Evolutionary conservation across 2,113 vertebrate genomes (phyloP).

Genomic region (Dendropsophus ebraccatus): DNA sequence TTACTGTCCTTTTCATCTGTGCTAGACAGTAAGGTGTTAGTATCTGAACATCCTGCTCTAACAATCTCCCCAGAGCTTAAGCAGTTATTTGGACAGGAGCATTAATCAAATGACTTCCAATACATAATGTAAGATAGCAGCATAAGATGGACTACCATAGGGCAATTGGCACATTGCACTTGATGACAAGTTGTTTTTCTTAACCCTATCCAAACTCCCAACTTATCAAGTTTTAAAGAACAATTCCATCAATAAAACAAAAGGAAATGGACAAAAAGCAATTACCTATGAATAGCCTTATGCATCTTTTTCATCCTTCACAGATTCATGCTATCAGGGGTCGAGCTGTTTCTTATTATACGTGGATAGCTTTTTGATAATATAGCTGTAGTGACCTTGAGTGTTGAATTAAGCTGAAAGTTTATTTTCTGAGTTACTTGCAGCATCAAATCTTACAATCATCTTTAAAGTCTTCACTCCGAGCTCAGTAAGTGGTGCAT

Average conservation of each 20-base stretch:
- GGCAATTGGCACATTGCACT: slow-evolving; percentile 32
- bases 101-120: slow-evolving; percentile 60
- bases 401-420: slow-evolving; percentile 58
- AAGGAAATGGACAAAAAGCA: slow-evolving; percentile 36
- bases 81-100: neutral
- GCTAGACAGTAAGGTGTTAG: slow-evolving; percentile 45
- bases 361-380: slow-evolving; percentile 55
- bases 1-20: slow-evolving; percentile 28
- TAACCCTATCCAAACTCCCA: slow-evolving; percentile 43
- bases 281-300: slow-evolving; percentile 56
- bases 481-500: slow-evolving; percentile 49
- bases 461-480: slow-evolving; percentile 53
- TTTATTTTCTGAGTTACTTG: slow-evolving; percentile 55
- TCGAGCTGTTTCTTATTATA: slow-evolving; percentile 50
- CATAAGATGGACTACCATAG: neutral
- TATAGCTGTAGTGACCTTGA: slow-evolving; percentile 58
- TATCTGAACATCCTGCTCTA: slow-evolving; percentile 51
- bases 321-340: slow-evolving; percentile 51
- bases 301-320: slow-evolving; percentile 54
- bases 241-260: slow-evolving; percentile 6
- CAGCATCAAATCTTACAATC: slow-evolving; percentile 53
- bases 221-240: slow-evolving; percentile 39
- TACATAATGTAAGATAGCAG: neutral
- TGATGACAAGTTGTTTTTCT: slow-evolving; percentile 28
- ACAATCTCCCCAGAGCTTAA: slow-evolving; percentile 57